Evolutionary conservation across 1,140 invertebrate genomes (phyloP).

Genomic region (Thaumatotibia leucotreta): DNA sequence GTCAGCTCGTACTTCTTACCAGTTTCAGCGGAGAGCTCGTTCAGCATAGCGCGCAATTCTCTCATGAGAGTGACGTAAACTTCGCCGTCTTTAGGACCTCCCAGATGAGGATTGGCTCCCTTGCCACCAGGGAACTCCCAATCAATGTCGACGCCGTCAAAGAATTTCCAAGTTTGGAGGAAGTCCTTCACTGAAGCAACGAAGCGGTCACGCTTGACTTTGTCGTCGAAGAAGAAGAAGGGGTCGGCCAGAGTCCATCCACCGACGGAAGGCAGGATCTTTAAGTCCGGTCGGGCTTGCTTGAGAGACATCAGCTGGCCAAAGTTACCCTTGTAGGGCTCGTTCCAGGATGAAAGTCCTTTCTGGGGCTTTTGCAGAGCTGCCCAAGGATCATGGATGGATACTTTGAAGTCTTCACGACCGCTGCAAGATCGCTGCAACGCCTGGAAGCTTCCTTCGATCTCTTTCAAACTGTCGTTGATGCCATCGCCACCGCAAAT

Average conservation of each 20-base stretch:
- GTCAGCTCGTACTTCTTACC: slow-evolving; percentile 67
- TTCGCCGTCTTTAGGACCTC: slow-evolving; percentile 58
- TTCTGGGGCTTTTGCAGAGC: slow-evolving; percentile 70
- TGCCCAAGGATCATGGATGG: slow-evolving; percentile 70
- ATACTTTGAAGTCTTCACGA: slow-evolving; percentile 67
- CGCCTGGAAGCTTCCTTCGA: slow-evolving; percentile 70
- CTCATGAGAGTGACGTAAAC: slow-evolving; percentile 61
- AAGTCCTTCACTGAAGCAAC: slow-evolving; percentile 67
- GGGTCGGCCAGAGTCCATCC: slow-evolving; percentile 72
- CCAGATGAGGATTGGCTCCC: slow-evolving; percentile 61
- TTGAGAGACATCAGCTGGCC: slow-evolving; percentile 68
- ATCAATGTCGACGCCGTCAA: slow-evolving; percentile 69
- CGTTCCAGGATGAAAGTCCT: slow-evolving; percentile 65
- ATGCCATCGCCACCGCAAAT: slow-evolving; percentile 70
- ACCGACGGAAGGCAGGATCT: slow-evolving; percentile 65
- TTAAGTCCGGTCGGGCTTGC: slow-evolving; percentile 62
- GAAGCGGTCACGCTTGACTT: slow-evolving; percentile 56
- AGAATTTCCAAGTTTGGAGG: slow-evolving; percentile 69
- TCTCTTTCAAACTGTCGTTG: slow-evolving; percentile 71
- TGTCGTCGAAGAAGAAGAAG: slow-evolving; percentile 67
- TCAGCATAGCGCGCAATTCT: slow-evolving; percentile 63
- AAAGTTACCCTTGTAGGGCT: slow-evolving; percentile 71
- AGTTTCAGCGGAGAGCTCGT: slow-evolving; percentile 52
- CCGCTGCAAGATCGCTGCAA: slow-evolving; percentile 65
- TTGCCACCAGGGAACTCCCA: slow-evolving; percentile 72